Base-by-base conservation (phyloP, 2,888 invertebrate species). In the Amiota communis region DNA sequence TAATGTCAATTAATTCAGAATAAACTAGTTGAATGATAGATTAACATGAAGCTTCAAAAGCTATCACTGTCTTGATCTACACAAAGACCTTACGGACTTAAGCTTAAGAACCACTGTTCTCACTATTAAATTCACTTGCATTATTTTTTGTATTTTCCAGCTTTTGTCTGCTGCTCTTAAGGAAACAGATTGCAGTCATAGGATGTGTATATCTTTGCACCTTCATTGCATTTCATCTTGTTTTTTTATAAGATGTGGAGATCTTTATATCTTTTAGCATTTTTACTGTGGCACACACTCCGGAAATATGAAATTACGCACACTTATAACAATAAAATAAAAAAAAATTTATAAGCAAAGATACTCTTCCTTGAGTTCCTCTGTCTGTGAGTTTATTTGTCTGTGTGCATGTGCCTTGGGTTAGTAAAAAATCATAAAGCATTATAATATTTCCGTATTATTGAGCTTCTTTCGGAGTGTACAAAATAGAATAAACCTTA, bases 221-320 rank as follows among this genome's bases (percentile, higher is more conserved):
- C 53, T 53, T 53, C 36, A 53, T 53, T 4, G 2, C 4, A 53
- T 53, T 12, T n/a, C 12, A 12, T 63, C 63, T 36, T 63, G 8
- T 63, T 59, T 59, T 53, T 12, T n/a, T 53, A 3, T 8, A n/a
- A 2, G 53, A 3, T 53, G 12, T 53, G 12, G 13, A 36, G 36
- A 36, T 36, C 6, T 36, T 36, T 36, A 36, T 36, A 36, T 36
- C 8, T 36, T n/a, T 59, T 59, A 9, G 57, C 57, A 13, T 36
- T 59, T 17, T 17, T 15, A 12, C 20, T 63, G 12, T 63, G 23
- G 13, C 23, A 13, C 36, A 13, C 36, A 23, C 46, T 4, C 36
- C 63, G 63, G 63, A 63, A 63, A 63, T 63, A 63, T n/a, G 46
- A 63, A 63, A 63, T 63, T 63, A 63, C 63, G 63, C 63, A 63